phyloP scores from a whole-genome alignment of 2,113 vertebrate species.

The Stercorarius parasiticus region DNA sequence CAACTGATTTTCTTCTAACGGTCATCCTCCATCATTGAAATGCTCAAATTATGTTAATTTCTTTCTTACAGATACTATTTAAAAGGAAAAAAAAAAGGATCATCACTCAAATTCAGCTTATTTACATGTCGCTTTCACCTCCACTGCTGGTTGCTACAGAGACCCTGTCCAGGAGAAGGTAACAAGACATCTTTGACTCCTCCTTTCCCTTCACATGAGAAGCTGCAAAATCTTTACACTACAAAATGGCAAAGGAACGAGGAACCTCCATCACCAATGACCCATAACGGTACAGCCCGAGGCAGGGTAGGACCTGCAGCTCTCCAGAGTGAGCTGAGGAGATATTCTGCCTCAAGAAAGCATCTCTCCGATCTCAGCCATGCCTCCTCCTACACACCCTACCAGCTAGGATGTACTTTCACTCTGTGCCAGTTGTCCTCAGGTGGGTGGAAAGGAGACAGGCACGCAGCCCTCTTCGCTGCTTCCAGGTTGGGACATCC shows the following conservation, averaged over 20 bases:
- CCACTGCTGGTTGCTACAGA: background rate
- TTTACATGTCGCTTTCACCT: background rate
- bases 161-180: background rate
- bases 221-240: background rate
- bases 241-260: background rate
- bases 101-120: background rate
- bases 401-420: background rate
- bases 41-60: background rate
- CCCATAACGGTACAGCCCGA: rapidly evolving
- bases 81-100: background rate
- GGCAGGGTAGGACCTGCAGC: background rate
- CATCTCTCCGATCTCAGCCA: background rate
- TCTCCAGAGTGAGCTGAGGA: background rate
- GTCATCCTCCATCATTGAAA: background rate
- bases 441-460: background rate
- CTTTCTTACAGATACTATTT: background rate
- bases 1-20: background rate
- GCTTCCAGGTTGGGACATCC: background rate
- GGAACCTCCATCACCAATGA: background rate
- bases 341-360: background rate
- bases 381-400: background rate
- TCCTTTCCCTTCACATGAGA: background rate
- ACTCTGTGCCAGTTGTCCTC: background rate
- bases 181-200: background rate
- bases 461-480: background rate